Evolutionary conservation across 2,113 vertebrate genomes (phyloP).

Genomic region (Phylloscopus trochilus): DNA sequence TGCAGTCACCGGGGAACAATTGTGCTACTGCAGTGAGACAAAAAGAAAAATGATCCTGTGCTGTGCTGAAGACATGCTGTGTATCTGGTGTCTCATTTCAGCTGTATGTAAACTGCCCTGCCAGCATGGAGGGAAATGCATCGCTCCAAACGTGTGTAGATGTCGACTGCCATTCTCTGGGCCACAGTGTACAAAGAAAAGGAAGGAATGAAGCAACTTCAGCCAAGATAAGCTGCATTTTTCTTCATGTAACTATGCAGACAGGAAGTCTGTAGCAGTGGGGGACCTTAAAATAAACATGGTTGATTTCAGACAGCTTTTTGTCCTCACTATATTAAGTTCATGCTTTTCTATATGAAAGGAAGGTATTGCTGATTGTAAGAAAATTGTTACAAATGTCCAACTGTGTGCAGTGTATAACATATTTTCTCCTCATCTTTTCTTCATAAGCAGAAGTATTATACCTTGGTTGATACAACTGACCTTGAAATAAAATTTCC

Average conservation of each 20-base stretch:
- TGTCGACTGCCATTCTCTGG: constrained; percentile 77
- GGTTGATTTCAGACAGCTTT: background rate
- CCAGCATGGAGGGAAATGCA: constrained; percentile 83
- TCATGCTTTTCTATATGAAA: background rate
- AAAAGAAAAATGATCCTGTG: constrained; percentile 1
- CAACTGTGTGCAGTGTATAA: background rate
- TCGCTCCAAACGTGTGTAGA: constrained; percentile 80
- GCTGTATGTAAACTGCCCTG: constrained; percentile 80
- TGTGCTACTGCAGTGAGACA: background rate
- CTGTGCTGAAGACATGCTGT: background rate
- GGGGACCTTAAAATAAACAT: background rate
- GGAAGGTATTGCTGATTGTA: background rate
- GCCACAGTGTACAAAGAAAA: constrained; percentile 76
- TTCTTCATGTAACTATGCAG: background rate
- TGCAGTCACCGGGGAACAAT: background rate
- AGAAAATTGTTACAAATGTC: background rate
- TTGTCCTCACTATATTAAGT: background rate
- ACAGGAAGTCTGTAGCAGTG: background rate
- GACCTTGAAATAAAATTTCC: constrained; percentile 22
- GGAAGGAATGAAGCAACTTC: constrained; percentile 59
- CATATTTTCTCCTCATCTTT: background rate
- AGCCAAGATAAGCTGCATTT: background rate
- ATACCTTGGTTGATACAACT: background rate
- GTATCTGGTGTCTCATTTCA: constrained; percentile 52
- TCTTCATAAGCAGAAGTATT: background rate